These are phyloP conservation scores for Apotomis capreana DNA, from an alignment of 2,888 invertebrate genomes.

Conservation along the genomic window DNA sequence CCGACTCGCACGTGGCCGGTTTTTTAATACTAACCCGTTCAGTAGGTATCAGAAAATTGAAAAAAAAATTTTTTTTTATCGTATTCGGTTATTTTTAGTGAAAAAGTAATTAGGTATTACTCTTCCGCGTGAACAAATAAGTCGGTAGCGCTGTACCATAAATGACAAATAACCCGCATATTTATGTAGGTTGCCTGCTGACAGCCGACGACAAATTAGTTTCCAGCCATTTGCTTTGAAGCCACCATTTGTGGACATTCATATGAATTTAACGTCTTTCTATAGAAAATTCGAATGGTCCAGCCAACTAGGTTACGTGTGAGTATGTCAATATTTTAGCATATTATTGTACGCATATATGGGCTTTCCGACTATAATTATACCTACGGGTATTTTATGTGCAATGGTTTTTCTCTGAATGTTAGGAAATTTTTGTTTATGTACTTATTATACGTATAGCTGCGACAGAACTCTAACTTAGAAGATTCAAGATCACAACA, in stretches of 20 bases:
- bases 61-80: no score
- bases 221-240: conserved; percentile 2
- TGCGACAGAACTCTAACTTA: no score
- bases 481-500: no score
- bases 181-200: conserved; percentile 2
- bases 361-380: conserved; percentile 11
- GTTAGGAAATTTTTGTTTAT: no score
- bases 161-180: background rate
- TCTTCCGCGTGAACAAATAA: no score
- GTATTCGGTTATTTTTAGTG: no score
- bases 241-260: conserved; percentile 11
- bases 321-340: conserved; percentile 23
- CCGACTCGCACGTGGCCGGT: no score
- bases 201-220: conserved; percentile 1
- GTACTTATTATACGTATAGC: no score
- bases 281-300: conserved; percentile 33
- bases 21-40: no score
- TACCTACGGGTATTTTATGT: background rate
- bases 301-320: conserved; percentile 29
- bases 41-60: no score
- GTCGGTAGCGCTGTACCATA: no score
- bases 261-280: conserved; percentile 28
- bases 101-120: no score
- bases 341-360: conserved; percentile 23
- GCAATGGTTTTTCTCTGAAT: background rate